phyloP scores from a whole-genome alignment of 2,797 vertebrate genomes.

The Rhinophrynus dorsalis region DNA sequence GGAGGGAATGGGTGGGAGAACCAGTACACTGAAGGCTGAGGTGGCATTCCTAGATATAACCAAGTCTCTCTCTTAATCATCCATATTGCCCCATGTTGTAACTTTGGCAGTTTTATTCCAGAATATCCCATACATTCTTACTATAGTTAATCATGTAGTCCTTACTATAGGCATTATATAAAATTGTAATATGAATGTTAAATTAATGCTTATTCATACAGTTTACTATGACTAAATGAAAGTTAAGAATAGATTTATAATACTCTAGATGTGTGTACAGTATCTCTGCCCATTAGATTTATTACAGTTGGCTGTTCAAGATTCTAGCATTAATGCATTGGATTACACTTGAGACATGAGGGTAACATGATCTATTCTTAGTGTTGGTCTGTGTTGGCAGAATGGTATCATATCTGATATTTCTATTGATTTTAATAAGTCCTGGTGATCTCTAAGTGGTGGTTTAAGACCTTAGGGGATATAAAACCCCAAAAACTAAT shows the following conservation, averaged over 20 bases:
- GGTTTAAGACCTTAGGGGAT: no score
- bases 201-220: neutral
- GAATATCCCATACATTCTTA: neutral
- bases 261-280: slow-evolving; percentile 7
- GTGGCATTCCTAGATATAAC: no score
- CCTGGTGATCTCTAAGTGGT: neutral
- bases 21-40: no score
- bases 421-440: no score
- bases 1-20: no score
- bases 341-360: slow-evolving; percentile 1
- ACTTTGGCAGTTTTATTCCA: no score
- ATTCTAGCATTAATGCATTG: neutral
- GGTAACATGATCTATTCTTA: neutral
- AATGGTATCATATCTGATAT: neutral
- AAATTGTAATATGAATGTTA: neutral
- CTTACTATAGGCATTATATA: slow-evolving; percentile 2
- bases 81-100: no score
- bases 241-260: neutral
- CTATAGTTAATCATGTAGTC: neutral
- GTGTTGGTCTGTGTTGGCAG: neutral
- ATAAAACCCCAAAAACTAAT: no score
- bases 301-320: neutral
- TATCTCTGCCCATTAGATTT: neutral
- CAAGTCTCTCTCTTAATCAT: no score
- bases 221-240: neutral